Evolutionary conservation across 2,797 vertebrate genomes (phyloP).

Genomic region (Cheracebus regulus): DNA sequence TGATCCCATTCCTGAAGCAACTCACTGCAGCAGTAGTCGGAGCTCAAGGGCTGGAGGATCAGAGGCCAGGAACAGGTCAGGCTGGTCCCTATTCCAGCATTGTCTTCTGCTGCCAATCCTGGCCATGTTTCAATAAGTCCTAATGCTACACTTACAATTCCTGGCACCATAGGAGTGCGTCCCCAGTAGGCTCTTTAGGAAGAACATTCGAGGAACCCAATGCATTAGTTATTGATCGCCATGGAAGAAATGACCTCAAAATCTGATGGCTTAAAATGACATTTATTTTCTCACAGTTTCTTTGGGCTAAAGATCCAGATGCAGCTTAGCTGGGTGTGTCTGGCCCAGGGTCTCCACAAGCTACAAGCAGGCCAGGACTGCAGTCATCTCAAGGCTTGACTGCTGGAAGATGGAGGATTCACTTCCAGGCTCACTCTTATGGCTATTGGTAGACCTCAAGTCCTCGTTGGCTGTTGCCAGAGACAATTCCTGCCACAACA

Average conservation of each 20-base stretch:
- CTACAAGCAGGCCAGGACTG: not conserved
- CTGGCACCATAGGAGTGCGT: too few relatives aligned
- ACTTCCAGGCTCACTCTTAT: not conserved
- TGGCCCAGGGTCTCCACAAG: not conserved
- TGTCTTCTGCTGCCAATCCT: not conserved
- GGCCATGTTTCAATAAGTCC: not conserved
- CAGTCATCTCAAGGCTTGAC: not conserved
- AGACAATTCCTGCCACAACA: not conserved
- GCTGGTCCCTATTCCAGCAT: rapidly evolving
- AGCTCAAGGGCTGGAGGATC: slow-evolving; percentile 61
- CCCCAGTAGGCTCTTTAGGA: not conserved
- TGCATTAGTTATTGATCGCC: not conserved
- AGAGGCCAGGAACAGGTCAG: slow-evolving; percentile 49
- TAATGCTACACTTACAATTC: not conserved
- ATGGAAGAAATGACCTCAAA: not conserved
- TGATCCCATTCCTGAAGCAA: slow-evolving; percentile 88
- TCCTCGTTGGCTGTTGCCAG: not conserved
- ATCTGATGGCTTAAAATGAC: not conserved
- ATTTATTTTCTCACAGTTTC: not conserved
- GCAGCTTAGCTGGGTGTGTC: not conserved
- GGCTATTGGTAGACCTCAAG: not conserved
- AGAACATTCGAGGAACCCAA: not conserved
- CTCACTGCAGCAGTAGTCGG: slow-evolving; percentile 84
- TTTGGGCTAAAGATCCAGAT: not conserved
- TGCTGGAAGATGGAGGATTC: not conserved